phyloP scores from a whole-genome alignment of 2,797 vertebrate genomes.

The Parauchenoglanis ngamensis region DNA sequence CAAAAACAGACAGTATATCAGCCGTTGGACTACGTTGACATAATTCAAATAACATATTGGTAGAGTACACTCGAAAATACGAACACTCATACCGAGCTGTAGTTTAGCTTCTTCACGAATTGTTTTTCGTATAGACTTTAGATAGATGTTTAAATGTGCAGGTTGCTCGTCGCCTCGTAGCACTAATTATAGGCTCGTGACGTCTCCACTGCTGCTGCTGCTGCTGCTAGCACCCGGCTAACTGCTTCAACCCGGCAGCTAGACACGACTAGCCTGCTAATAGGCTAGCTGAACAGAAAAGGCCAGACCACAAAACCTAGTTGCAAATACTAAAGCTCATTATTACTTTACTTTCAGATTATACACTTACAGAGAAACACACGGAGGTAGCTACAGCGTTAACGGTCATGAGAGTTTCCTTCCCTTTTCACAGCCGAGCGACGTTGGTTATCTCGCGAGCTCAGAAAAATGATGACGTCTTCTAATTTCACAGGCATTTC shows the following conservation, averaged over 20 bases:
- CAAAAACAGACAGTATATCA: not conserved
- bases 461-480: slow-evolving; percentile 60
- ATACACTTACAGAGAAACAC: not conserved
- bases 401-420: slow-evolving; percentile 10
- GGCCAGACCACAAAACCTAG: slow-evolving; percentile 30
- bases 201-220: slow-evolving; percentile 57
- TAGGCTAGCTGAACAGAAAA: slow-evolving; percentile 41
- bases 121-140: not conserved
- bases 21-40: not conserved
- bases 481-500: slow-evolving; percentile 55
- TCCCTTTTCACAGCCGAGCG: slow-evolving; percentile 24
- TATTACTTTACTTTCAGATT: not conserved
- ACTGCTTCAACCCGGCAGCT: slow-evolving; percentile 52
- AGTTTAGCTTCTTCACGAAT: not conserved
- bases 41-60: not conserved
- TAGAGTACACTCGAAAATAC: not conserved
- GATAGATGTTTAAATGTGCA: slow-evolving; percentile 46
- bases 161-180: slow-evolving; percentile 64
- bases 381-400: not conserved
- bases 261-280: slow-evolving; percentile 45
- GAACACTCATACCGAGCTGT: not conserved
- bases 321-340: not conserved
- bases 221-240: slow-evolving; percentile 55
- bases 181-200: slow-evolving; percentile 79
- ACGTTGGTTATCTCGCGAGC: slow-evolving; percentile 24